Base-by-base conservation (phyloP, 2,797 vertebrate species). In the Manis crassicaudata region DNA sequence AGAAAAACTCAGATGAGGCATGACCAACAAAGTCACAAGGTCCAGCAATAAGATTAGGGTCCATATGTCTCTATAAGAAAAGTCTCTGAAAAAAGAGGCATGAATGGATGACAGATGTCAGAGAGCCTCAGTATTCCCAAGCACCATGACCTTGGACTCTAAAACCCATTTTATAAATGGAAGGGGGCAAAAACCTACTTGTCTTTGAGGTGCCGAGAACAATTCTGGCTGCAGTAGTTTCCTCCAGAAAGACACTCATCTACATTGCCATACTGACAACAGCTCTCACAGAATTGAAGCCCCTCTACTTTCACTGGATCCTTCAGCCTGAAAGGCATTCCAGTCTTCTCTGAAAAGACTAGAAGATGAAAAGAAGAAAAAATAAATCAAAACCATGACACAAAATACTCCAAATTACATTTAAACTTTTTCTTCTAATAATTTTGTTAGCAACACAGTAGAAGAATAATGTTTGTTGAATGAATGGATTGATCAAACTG, bases 221-320 rank as follows among this genome's bases (percentile, higher is more conserved):
- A 99, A 70, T 98, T 98, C 96, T 99, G 98, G 97, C 98, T 99
- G 98, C 99, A 99, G 98, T 98, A 98, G 92, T 97, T 99, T 95
- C 99, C 98, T 97, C 98, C 98, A 94, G 98, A 96, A 96, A 98
- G 98, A 98, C 99, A 99, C 94, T 99, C 98, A 67, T 99, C 98
- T 83, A 98, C 88, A 2, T 97, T 98, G 97, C 98, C 99, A 95
- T 98, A 99, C 95, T 98, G 98, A 97, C 99, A 99, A 96, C 99
- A 99, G 97, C 98, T 98, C 97, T 99, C 99, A 98, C 98, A 99
- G 97, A 99, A 99, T 80, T 98, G 98, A 97, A 98, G 98, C 90
- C 98, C 98, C 83, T 99, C 98, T 90, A 98, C 97, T 98, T 98
- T 98, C 37, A 97, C 82, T 72, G 98, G 95, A 87, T 99, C 99